Percentiles rank a stretch among this genome's conserved stretches.
phyloP scores from a whole-genome alignment of 2,888 invertebrate genomes.

The Hirtodrosophila histrioides region DNA sequence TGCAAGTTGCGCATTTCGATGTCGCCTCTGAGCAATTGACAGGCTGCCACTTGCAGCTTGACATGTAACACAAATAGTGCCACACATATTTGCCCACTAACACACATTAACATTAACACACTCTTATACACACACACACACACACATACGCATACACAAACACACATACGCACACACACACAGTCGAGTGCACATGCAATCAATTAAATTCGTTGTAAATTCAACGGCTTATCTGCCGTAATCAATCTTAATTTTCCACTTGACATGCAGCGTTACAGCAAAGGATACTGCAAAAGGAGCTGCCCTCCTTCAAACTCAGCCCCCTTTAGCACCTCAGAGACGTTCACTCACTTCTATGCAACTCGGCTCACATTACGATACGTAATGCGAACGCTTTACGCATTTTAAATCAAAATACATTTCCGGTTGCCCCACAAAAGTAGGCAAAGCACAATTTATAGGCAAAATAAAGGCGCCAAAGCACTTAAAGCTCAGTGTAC shows the following conservation, averaged over 20 bases:
- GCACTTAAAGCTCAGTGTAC: slow-evolving; percentile 37
- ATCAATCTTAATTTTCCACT: slow-evolving; percentile 81
- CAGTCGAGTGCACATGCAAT: slow-evolving; percentile 73
- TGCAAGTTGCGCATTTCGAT: slow-evolving; percentile 57
- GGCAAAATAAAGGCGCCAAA: slow-evolving; percentile 46
- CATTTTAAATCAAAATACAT: slow-evolving; percentile 78
- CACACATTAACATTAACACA: slow-evolving; percentile 1
- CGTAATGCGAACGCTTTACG: slow-evolving; percentile 62
- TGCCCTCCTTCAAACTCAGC: neutral
- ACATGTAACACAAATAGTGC: slow-evolving; percentile 46
- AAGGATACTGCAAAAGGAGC: slow-evolving; percentile 40
- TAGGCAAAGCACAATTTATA: slow-evolving; percentile 66
- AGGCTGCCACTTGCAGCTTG: slow-evolving; percentile 67
- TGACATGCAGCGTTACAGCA: slow-evolving; percentile 70
- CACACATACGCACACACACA: slow-evolving; percentile 14
- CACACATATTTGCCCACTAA: slow-evolving; percentile 11
- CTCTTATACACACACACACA: slow-evolving; percentile 1
- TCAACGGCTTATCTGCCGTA: slow-evolving; percentile 79
- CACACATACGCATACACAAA: neutral
- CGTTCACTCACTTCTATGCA: slow-evolving; percentile 4
- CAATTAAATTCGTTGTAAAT: slow-evolving; percentile 81
- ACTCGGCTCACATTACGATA: slow-evolving; percentile 60
- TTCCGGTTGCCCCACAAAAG: slow-evolving; percentile 66
- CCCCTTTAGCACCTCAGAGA: neutral
- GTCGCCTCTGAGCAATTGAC: slow-evolving; percentile 69